phyloP scores from a whole-genome alignment of 2,797 vertebrate genomes.

The Halcyon chelicuti region DNA sequence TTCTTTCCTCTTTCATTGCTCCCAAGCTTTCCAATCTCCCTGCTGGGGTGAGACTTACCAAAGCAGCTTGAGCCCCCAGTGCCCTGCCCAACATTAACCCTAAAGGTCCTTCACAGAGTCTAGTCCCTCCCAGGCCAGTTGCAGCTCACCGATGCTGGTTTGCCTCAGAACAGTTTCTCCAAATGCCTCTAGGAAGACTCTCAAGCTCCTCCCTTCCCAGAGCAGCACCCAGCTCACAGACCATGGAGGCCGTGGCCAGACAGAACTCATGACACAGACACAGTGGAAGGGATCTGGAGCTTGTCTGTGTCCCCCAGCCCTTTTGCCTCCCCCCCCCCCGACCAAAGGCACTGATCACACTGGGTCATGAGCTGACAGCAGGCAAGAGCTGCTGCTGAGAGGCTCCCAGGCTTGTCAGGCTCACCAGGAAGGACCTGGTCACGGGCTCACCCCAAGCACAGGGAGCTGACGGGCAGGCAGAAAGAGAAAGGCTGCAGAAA shows the following conservation, averaged over 20 bases:
- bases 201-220: background rate
- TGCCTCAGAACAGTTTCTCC: background rate
- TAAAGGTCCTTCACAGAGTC: background rate
- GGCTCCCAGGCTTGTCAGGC: fast-evolving
- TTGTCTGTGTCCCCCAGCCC: background rate
- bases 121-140: background rate
- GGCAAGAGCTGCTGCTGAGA: background rate
- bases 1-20: background rate
- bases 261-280: fast-evolving
- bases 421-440: background rate
- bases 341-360: fast-evolving
- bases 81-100: background rate
- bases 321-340: too few relatives aligned
- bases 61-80: background rate
- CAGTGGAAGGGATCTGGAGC: background rate
- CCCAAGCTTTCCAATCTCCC: background rate
- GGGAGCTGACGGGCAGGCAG: background rate
- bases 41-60: background rate
- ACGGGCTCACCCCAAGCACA: background rate
- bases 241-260: fast-evolving
- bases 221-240: fast-evolving
- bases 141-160: background rate
- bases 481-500: background rate
- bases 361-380: fast-evolving
- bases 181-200: background rate